These are phyloP conservation scores for Anhinga rufa DNA, from an alignment of 2,113 vertebrate genomes.

Conservation along the genomic window DNA sequence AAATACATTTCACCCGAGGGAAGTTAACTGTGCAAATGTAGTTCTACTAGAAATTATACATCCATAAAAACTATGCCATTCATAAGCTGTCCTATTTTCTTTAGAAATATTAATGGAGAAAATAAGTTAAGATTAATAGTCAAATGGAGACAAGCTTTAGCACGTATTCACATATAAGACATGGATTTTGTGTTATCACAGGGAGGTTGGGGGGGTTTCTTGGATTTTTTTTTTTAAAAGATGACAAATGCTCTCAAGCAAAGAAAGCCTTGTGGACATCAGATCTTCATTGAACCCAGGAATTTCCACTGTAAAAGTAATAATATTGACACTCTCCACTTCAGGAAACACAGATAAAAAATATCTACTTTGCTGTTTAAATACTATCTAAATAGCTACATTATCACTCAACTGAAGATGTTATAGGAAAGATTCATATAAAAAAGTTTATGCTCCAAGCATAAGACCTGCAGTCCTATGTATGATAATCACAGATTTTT, in stretches of 20 bases:
- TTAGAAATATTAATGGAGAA: background rate
- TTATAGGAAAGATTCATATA: background rate
- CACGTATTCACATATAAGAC: rapidly evolving
- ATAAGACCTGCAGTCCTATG: background rate
- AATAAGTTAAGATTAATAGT: background rate
- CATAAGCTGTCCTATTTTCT: background rate
- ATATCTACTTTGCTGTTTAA: background rate
- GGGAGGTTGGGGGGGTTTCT: rapidly evolving
- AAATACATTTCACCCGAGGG: background rate
- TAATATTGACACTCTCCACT: background rate
- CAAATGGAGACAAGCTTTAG: background rate
- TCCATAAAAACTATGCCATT: background rate
- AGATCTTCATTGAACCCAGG: background rate
- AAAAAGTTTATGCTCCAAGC: background rate
- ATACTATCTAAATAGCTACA: background rate
- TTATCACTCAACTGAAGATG: background rate
- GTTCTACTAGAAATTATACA: background rate
- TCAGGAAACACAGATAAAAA: background rate
- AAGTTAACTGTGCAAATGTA: background rate
- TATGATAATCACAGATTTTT: background rate
- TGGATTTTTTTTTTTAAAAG: background rate
- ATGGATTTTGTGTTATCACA: background rate
- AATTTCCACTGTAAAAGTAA: background rate
- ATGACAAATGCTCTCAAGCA: background rate
- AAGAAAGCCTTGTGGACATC: background rate